Conservation (phyloP, 2,888 invertebrate genomes). For the Xylocampa areola region DNA sequence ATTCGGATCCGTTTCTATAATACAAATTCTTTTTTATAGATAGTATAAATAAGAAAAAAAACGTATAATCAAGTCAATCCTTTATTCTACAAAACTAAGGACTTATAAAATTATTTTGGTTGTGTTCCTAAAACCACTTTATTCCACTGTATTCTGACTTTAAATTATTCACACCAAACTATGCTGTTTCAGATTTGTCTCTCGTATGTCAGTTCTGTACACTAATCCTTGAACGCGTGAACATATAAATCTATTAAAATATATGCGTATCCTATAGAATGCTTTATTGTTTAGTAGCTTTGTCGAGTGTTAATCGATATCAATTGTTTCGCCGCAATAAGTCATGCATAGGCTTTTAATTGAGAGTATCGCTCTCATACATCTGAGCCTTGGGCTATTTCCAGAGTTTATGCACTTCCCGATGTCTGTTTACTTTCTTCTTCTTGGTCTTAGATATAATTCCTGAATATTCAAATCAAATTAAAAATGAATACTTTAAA, state of each 20-base stretch:
- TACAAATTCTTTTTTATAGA: too few relatives aligned
- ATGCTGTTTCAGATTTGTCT: slow-evolving; percentile 20
- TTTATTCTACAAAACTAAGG: too few relatives aligned
- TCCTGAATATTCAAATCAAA: slow-evolving; percentile 22
- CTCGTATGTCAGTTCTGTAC: slow-evolving; percentile 33
- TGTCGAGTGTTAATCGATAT: slow-evolving; percentile 85
- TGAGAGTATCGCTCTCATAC: slow-evolving; percentile 79
- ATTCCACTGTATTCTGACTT: too few relatives aligned
- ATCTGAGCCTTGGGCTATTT: slow-evolving; percentile 74
- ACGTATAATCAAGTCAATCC: too few relatives aligned
- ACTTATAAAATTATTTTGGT: too few relatives aligned
- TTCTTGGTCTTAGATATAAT: slow-evolving; percentile 39
- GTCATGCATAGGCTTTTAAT: slow-evolving; percentile 82
- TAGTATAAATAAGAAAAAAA: too few relatives aligned
- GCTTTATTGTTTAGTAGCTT: slow-evolving; percentile 82
- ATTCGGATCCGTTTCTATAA: neutral
- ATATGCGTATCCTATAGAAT: slow-evolving; percentile 65
- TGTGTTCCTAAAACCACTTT: too few relatives aligned
- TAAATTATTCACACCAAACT: slow-evolving; percentile 14
- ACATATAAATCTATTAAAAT: slow-evolving; percentile 56
- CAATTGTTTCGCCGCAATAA: slow-evolving; percentile 86
- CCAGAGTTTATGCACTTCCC: slow-evolving; percentile 60
- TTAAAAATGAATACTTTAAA: slow-evolving; percentile 20
- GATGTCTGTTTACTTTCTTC: slow-evolving; percentile 48
- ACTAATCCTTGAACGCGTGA: slow-evolving; percentile 56